These are phyloP conservation scores for Lordiphosa fenestrarum DNA, from an alignment of 2,888 invertebrate species.

Conservation along the genomic window DNA sequence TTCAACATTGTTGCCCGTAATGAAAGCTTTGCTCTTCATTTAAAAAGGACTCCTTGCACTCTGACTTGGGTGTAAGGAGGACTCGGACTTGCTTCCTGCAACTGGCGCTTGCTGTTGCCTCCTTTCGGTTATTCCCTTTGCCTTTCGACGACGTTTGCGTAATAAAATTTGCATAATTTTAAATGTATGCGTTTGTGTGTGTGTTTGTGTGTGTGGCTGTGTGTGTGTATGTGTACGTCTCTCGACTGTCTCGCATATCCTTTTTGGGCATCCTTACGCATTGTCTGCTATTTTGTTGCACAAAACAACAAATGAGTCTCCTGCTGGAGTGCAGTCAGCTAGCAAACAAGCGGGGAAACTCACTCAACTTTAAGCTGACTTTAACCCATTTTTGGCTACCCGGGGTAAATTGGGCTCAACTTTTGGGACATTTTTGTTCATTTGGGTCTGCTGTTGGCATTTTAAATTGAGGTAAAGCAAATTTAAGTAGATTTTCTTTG, in stretches of 20 bases:
- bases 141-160: constrained; percentile 67
- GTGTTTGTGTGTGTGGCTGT: constrained; percentile 15
- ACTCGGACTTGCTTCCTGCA: constrained; percentile 53
- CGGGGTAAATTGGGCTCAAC: constrained; percentile 7
- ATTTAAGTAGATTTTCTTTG: no score
- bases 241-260: constrained; percentile 67
- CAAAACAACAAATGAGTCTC: constrained; percentile 55
- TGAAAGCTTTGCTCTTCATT: constrained; percentile 79
- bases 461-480: no score
- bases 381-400: constrained; percentile 1
- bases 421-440: not conserved
- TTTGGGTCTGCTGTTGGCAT: no score
- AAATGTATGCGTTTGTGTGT: constrained; percentile 54
- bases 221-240: constrained; percentile 35
- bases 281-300: constrained; percentile 66
- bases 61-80: constrained; percentile 43
- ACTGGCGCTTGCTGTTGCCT: constrained; percentile 11
- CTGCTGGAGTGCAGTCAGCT: constrained; percentile 17
- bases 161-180: constrained; percentile 80
- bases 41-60: constrained; percentile 48
- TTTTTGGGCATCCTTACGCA: constrained; percentile 71
- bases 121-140: constrained; percentile 15
- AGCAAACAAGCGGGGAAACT: not conserved
- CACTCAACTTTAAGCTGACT: constrained; percentile 8
- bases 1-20: constrained; percentile 78